phyloP scores from a whole-genome alignment of 2,888 invertebrate species.

The Trisateles emortualis region DNA sequence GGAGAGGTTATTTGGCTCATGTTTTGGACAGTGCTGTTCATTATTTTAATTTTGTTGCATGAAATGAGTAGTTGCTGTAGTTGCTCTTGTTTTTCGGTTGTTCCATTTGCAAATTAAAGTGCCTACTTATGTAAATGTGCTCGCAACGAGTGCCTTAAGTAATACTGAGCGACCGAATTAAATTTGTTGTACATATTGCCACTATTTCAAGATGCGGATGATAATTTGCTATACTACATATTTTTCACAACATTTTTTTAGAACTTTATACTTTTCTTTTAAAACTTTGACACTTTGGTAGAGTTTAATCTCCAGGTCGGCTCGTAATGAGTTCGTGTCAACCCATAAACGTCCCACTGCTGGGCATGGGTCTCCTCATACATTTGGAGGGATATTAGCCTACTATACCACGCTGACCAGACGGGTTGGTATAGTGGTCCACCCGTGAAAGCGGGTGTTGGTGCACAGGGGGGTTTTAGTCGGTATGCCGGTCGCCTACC shows the following conservation, averaged over 20 bases:
- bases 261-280: no score
- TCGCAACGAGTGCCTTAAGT: neutral
- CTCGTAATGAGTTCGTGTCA: no score
- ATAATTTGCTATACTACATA: neutral
- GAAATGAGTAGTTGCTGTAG: slow-evolving; percentile 15
- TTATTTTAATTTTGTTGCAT: slow-evolving; percentile 44
- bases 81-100: neutral
- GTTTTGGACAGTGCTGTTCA: slow-evolving; percentile 55
- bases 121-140: neutral
- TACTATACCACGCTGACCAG: no score
- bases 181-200: neutral
- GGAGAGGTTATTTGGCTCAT: slow-evolving; percentile 79
- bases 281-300: no score
- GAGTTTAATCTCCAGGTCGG: no score
- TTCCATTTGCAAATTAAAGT: neutral
- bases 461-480: no score
- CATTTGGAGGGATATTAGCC: no score
- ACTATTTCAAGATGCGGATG: neutral
- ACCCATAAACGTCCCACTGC: no score
- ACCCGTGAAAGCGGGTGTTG: no score
- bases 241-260: neutral
- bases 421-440: no score
- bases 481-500: no score
- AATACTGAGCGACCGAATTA: neutral
- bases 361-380: no score